These are phyloP conservation scores for Temnopleurus reevesii DNA, from an alignment of 53 echinoderm and acorn worm species.

Conservation along the genomic window DNA sequence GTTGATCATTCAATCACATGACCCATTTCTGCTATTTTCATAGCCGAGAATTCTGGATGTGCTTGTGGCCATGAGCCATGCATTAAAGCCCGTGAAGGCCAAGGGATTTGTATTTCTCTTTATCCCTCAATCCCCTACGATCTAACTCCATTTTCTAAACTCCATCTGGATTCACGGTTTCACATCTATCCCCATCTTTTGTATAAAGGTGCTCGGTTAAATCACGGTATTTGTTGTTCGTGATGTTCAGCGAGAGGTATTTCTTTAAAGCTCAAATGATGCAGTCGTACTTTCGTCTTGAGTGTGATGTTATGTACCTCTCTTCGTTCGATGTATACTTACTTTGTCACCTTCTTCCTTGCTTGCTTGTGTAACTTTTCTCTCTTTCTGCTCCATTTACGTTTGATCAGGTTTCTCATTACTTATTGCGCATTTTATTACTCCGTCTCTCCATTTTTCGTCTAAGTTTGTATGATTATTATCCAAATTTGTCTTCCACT, in stretches of 20 bases:
- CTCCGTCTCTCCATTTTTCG: too few relatives aligned
- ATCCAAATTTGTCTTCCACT: too few relatives aligned
- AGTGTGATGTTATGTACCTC: neutral
- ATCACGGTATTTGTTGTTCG: constrained; percentile 7
- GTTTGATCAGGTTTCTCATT: too few relatives aligned
- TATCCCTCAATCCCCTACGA: neutral
- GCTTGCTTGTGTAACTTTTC: too few relatives aligned
- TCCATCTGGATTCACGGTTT: neutral
- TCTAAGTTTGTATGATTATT: too few relatives aligned
- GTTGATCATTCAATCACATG: constrained; percentile 44
- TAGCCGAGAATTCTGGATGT: constrained; percentile 27
- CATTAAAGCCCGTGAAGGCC: constrained; percentile 12
- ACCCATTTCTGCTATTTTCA: constrained; percentile 45
- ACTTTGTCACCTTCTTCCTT: too few relatives aligned
- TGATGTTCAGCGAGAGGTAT: neutral
- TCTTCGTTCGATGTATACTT: too few relatives aligned
- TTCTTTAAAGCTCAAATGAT: neutral
- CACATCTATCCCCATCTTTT: neutral
- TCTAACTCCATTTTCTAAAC: neutral
- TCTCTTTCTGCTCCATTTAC: too few relatives aligned
- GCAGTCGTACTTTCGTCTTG: neutral
- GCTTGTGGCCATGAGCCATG: constrained; percentile 16
- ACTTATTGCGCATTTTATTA: too few relatives aligned
- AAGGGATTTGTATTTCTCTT: neutral
- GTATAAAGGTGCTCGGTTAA: neutral